Conservation (phyloP, 2,113 vertebrate genomes). For the Tor tambroides region DNA sequence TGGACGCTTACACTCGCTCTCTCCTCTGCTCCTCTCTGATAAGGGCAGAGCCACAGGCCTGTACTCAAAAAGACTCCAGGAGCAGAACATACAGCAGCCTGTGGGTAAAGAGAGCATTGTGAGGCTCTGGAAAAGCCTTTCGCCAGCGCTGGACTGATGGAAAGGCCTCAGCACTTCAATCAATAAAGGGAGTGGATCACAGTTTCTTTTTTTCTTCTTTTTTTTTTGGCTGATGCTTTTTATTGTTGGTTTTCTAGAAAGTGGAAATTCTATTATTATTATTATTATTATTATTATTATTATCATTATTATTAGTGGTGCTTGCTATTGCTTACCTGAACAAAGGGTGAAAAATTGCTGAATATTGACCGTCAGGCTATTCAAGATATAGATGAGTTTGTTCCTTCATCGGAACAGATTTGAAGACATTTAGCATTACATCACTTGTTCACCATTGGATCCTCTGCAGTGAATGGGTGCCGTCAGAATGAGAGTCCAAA, state of each 20-base stretch:
- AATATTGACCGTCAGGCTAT: background rate
- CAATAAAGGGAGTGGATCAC: slow-evolving; percentile 7
- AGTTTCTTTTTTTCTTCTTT: background rate
- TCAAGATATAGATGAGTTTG: background rate
- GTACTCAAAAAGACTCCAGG: slow-evolving; percentile 37
- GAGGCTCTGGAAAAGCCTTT: slow-evolving; percentile 17
- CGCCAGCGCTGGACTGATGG: background rate
- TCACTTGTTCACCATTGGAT: too few species aligned
- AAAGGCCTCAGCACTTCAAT: slow-evolving; percentile 23
- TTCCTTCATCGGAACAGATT: too few species aligned
- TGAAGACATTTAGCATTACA: too few species aligned
- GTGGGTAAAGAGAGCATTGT: slow-evolving; percentile 34
- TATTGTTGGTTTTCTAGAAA: slow-evolving; percentile 35
- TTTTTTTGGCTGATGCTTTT: background rate
- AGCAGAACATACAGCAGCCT: slow-evolving; percentile 38
- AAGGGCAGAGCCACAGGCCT: slow-evolving; percentile 47
- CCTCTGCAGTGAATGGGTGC: background rate
- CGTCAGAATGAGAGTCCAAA: background rate
- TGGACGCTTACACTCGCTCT: slow-evolving; percentile 73
- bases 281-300: slow-evolving; percentile 44
- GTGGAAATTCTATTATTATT: slow-evolving; percentile 60
- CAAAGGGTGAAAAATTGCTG: background rate
- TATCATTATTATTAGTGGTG: slow-evolving; percentile 51
- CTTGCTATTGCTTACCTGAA: background rate
- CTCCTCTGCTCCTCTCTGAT: slow-evolving; percentile 73